Evolutionary conservation across 2,888 invertebrate species (phyloP).

Genomic region (Reticulitermes lucifugus): DNA sequence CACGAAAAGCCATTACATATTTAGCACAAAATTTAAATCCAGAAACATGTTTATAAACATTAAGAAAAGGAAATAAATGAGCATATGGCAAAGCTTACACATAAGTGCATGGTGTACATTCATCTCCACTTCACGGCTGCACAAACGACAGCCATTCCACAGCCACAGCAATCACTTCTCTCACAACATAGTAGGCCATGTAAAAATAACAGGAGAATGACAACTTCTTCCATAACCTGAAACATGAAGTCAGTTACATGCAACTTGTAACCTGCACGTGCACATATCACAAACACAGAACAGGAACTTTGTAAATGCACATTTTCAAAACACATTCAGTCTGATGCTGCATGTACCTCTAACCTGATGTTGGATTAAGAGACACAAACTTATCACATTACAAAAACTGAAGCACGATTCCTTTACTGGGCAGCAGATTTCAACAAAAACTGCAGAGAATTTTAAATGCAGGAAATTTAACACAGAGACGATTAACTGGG

Average conservation of each 20-base stretch:
- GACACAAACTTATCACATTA: no score
- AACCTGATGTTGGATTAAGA: no score
- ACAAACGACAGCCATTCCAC: not conserved
- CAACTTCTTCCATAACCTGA: not conserved
- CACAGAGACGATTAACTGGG: no score
- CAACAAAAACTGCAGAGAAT: no score
- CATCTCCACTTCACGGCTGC: not conserved
- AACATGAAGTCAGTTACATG: not conserved
- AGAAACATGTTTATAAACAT: not conserved
- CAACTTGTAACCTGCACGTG: no score
- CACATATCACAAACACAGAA: no score
- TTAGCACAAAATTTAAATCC: not conserved
- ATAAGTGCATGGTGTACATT: not conserved
- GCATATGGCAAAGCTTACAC: not conserved
- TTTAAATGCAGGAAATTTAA: no score
- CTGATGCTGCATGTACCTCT: no score
- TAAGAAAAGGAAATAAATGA: not conserved
- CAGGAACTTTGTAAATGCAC: no score
- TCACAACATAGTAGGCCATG: constrained; percentile 8
- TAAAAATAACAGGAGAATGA: not conserved
- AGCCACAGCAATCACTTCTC: not conserved
- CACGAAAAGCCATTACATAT: not conserved
- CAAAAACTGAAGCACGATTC: no score
- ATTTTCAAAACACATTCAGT: no score
- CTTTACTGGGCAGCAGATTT: no score